Evolutionary conservation across 2,888 invertebrate genomes (phyloP).

Genomic region (Ormyrus nitidulus): DNA sequence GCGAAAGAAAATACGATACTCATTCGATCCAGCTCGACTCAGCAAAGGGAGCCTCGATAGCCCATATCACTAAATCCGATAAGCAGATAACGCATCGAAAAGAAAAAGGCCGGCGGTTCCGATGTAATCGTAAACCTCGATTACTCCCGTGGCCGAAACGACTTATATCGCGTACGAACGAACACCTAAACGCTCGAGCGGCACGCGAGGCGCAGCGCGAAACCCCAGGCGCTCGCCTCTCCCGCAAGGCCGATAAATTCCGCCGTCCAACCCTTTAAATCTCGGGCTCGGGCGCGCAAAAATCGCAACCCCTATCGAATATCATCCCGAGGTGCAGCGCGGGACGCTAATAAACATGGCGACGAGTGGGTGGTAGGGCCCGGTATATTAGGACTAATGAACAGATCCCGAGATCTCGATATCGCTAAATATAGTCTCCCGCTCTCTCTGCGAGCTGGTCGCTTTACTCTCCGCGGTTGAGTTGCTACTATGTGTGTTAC

Average conservation of each 20-base stretch:
- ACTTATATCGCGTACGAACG: neutral
- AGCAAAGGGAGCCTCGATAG: too few species aligned
- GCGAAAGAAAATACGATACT: too few species aligned
- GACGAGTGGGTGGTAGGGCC: neutral
- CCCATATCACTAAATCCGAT: too few species aligned
- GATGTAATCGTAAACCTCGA: conserved; percentile 3
- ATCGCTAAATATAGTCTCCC: neutral
- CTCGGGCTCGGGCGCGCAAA: neutral
- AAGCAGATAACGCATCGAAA: neutral
- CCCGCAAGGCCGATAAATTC: neutral
- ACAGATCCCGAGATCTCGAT: conserved; percentile 37
- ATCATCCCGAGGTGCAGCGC: too few species aligned
- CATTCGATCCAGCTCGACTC: too few species aligned
- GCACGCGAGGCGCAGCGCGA: conserved; percentile 5
- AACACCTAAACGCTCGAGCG: neutral
- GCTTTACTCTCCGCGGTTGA: too few species aligned
- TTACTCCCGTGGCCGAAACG: neutral
- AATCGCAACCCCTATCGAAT: too few species aligned
- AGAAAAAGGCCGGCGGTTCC: neutral
- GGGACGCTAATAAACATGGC: conserved; percentile 13
- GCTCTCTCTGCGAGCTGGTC: too few species aligned
- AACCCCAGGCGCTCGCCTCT: too few species aligned
- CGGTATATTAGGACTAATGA: conserved; percentile 38
- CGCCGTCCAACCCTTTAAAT: neutral
- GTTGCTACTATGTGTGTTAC: too few species aligned